These are phyloP conservation scores for Ridgeia piscesae DNA, from an alignment of 1,140 invertebrate genomes.

Conservation along the genomic window DNA sequence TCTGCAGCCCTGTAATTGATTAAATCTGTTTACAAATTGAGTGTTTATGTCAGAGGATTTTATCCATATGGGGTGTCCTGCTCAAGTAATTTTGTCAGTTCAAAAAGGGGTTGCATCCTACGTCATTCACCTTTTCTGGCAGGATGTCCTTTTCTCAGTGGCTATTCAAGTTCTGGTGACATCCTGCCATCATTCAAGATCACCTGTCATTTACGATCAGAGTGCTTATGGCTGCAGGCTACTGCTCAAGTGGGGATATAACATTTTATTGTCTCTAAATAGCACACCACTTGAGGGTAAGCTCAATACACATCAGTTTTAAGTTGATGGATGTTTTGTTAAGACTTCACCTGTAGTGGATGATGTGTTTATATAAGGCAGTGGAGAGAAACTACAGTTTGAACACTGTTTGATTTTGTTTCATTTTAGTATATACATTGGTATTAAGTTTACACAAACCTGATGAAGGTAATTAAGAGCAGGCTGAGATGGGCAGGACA, in stretches of 20 bases:
- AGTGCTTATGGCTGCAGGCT: neutral
- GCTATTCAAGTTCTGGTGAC: neutral
- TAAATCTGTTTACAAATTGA: too few species aligned
- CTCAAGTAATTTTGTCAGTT: too few species aligned
- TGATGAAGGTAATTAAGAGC: too few species aligned
- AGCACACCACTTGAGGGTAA: neutral
- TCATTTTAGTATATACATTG: too few species aligned
- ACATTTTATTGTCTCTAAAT: neutral
- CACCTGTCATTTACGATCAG: neutral
- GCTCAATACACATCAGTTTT: neutral
- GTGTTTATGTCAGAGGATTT: too few species aligned
- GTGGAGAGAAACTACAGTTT: neutral
- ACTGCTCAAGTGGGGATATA: neutral
- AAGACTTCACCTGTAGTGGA: neutral
- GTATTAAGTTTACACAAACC: too few species aligned
- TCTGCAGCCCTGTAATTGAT: too few species aligned
- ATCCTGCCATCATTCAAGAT: neutral
- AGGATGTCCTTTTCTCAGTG: neutral
- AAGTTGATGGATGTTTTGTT: neutral
- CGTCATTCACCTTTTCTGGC: neutral
- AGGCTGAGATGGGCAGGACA: too few species aligned
- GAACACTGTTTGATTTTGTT: too few species aligned
- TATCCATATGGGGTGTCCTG: too few species aligned
- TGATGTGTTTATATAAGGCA: neutral
- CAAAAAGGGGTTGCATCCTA: too few species aligned